phyloP scores from a whole-genome alignment of 2,888 invertebrate genomes.

The Cerastis leucographa region DNA sequence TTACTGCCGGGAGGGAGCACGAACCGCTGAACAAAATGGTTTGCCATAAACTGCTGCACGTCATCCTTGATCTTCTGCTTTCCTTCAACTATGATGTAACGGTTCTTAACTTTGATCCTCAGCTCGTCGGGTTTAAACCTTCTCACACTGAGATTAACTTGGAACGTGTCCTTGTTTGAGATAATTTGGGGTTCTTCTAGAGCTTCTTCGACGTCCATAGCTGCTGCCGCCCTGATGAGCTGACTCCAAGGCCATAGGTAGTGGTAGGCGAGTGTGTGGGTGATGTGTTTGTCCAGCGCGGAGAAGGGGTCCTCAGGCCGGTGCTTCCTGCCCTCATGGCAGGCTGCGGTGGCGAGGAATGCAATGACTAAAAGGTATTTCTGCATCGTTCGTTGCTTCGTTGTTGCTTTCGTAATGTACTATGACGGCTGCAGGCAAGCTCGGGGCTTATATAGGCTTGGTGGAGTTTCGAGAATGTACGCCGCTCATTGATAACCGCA shows the following conservation, averaged over 20 bases:
- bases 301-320: constrained; percentile 81
- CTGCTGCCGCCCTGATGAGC: constrained; percentile 81
- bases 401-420: constrained; percentile 73
- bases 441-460: constrained; percentile 84
- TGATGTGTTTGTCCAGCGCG: constrained; percentile 81
- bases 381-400: constrained; percentile 82
- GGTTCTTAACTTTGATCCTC: constrained; percentile 85
- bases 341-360: constrained; percentile 71
- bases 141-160: constrained; percentile 82
- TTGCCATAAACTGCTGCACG: constrained; percentile 78
- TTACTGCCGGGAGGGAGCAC: constrained; percentile 83
- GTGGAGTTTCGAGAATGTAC: constrained; percentile 86
- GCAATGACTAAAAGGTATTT: constrained; percentile 78
- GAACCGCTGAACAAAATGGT: constrained; percentile 86
- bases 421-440: constrained; percentile 72
- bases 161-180: constrained; percentile 80
- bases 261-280: constrained; percentile 82
- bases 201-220: constrained; percentile 78
- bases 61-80: constrained; percentile 80
- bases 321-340: constrained; percentile 75
- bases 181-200: constrained; percentile 83
- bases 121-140: constrained; percentile 85
- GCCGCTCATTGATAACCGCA: constrained; percentile 83
- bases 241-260: constrained; percentile 88
- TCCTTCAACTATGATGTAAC: constrained; percentile 84